phyloP scores from a whole-genome alignment of 2,888 invertebrate species.

The Agrotis segetum region DNA sequence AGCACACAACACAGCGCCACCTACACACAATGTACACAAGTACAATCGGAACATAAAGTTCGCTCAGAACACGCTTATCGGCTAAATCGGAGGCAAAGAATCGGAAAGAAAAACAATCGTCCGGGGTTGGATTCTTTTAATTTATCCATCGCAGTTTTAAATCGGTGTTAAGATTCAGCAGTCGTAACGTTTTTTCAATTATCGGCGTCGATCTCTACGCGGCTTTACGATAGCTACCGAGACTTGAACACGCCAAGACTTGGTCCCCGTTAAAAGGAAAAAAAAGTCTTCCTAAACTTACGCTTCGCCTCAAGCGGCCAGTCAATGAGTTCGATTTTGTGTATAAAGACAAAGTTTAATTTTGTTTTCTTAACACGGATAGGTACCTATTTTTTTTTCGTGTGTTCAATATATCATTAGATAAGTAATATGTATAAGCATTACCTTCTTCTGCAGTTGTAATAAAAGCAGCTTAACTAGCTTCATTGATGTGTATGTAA shows the following conservation, averaged over 20 bases:
- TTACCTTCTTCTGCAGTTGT: neutral
- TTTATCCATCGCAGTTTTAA: slow-evolving; percentile 89
- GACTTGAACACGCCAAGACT: slow-evolving; percentile 76
- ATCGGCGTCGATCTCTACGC: slow-evolving; percentile 86
- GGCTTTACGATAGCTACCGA: slow-evolving; percentile 85
- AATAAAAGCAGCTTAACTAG: slow-evolving; percentile 24
- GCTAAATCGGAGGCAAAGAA: slow-evolving; percentile 79
- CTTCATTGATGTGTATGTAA: no score
- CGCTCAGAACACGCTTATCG: slow-evolving; percentile 85
- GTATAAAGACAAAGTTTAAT: slow-evolving; percentile 45
- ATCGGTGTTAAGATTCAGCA: slow-evolving; percentile 89
- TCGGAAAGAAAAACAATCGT: slow-evolving; percentile 85
- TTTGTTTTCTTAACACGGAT: slow-evolving; percentile 45
- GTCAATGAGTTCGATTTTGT: slow-evolving; percentile 70
- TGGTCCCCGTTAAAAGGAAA: slow-evolving; percentile 66
- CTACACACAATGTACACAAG: slow-evolving; percentile 80
- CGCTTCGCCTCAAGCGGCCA: slow-evolving; percentile 66
- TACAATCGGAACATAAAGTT: slow-evolving; percentile 85
- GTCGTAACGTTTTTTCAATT: slow-evolving; percentile 88
- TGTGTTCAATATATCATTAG: neutral
- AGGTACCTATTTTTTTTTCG: neutral
- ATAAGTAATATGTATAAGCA: neutral
- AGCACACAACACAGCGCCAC: slow-evolving; percentile 75
- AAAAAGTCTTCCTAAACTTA: slow-evolving; percentile 69
- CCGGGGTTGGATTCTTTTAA: slow-evolving; percentile 85